Percentiles rank a stretch among this genome's conserved stretches.
Conservation (phyloP, 2,797 vertebrate genomes). For the Paguma larvata region DNA sequence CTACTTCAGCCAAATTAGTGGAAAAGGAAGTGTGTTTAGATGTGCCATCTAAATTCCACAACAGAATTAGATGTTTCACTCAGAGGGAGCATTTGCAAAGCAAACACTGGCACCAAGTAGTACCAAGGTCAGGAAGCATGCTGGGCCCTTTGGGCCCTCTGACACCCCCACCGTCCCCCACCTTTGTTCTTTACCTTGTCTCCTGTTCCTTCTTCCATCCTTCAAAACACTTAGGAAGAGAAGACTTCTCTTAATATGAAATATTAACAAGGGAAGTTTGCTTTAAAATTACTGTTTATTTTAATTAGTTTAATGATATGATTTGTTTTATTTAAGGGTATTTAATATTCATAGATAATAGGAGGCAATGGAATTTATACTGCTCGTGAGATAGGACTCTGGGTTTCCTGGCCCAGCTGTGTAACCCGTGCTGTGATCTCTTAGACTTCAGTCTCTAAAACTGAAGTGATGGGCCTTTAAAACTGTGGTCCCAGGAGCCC, state of each 20-base stretch:
- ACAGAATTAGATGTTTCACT: background rate
- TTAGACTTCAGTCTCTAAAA: too few species aligned
- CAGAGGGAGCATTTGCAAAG: background rate
- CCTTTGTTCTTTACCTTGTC: background rate
- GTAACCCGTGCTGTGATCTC: too few species aligned
- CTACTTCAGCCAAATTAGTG: background rate
- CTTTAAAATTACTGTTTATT: background rate
- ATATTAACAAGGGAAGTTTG: background rate
- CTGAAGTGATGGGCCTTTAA: too few species aligned
- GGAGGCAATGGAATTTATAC: background rate
- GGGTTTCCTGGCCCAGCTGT: too few species aligned
- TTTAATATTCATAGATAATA: background rate
- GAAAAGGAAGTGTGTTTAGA: background rate
- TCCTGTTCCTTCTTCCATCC: background rate
- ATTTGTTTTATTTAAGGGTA: background rate
- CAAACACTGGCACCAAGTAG: background rate
- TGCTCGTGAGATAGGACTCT: too few species aligned
- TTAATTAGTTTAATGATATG: slow-evolving; percentile 22
- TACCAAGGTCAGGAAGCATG: background rate
- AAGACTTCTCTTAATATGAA: background rate
- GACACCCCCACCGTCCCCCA: background rate
- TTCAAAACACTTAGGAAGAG: background rate
- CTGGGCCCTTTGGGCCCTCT: background rate
- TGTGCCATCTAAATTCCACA: background rate
- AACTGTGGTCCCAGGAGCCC: too few species aligned